A percentile compares a stretch with the other conserved stretches of the same genome.
phyloP scores from a whole-genome alignment of 2,888 invertebrate genomes.

The Petrolisthes cinctipes region DNA sequence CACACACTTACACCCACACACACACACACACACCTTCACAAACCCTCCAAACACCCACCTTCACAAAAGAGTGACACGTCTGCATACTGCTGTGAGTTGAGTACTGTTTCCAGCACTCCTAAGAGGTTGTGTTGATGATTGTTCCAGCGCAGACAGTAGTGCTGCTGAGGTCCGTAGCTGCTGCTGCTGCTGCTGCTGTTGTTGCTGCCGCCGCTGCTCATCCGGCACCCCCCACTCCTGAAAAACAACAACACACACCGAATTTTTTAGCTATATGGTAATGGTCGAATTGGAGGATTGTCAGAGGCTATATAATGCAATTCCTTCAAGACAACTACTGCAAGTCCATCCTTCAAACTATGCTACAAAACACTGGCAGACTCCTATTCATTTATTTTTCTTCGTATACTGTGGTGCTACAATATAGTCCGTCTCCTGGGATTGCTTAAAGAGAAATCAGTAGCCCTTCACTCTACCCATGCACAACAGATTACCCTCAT shows the following conservation, averaged over 20 bases:
- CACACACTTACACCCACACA: no score
- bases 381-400: no score
- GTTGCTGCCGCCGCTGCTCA: constrained; percentile 38
- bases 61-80: constrained; percentile 95
- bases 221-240: constrained; percentile 60
- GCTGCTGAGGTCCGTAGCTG: constrained; percentile 73
- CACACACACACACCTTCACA: no score
- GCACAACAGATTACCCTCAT: no score
- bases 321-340: no score
- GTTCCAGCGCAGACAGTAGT: constrained; percentile 96
- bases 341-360: no score
- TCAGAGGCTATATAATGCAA: not conserved
- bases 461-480: no score
- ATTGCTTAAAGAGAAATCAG: no score
- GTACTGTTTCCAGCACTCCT: constrained; percentile 91
- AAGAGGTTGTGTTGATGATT: constrained; percentile 95
- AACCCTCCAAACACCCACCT: constrained; percentile 71
- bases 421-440: no score
- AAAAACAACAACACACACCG: not conserved
- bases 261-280: not conserved
- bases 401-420: no score
- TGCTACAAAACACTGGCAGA: no score
- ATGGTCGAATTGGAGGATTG: not conserved
- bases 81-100: constrained; percentile 92
- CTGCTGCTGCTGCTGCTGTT: constrained; percentile 26